Evolutionary conservation across 2,797 vertebrate genomes (phyloP).

Genomic region (Lates japonicus): DNA sequence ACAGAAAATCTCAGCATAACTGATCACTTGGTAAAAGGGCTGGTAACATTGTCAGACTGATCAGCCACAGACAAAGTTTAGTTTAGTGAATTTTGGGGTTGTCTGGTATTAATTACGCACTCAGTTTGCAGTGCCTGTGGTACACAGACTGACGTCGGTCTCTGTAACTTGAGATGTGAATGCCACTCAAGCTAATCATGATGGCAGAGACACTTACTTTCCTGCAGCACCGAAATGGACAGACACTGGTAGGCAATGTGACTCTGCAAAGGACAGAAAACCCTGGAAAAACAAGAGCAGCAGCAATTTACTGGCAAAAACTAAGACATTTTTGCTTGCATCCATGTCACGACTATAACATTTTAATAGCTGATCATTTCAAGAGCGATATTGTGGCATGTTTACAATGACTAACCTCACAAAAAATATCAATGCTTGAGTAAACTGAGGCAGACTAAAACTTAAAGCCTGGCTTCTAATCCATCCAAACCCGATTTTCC

Average conservation of each 20-base stretch:
- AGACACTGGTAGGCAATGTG: conserved; percentile 84
- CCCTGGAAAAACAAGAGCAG: conserved; percentile 82
- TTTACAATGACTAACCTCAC: conserved; percentile 30
- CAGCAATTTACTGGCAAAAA: conserved; percentile 5
- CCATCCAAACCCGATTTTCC: conserved; percentile 64
- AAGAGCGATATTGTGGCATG: conserved; percentile 20
- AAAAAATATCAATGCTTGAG: conserved; percentile 41
- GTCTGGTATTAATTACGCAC: conserved; percentile 17
- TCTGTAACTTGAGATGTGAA: conserved; percentile 33
- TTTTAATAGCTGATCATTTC: neutral
- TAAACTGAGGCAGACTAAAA: conserved; percentile 50
- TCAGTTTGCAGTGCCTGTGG: neutral
- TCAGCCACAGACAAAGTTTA: neutral
- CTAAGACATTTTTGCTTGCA: conserved; percentile 5
- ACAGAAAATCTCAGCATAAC: neutral
- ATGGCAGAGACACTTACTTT: conserved; percentile 84
- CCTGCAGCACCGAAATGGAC: conserved; percentile 89
- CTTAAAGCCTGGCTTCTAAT: conserved; percentile 60
- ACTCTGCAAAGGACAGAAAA: conserved; percentile 91
- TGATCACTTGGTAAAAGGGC: neutral
- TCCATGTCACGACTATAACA: neutral
- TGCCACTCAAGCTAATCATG: conserved; percentile 4
- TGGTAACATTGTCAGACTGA: neutral
- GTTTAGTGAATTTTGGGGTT: neutral
- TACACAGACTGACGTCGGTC: neutral